These are phyloP conservation scores for Agonum fuliginosum DNA, from an alignment of 2,888 invertebrate species.

Conservation along the genomic window DNA sequence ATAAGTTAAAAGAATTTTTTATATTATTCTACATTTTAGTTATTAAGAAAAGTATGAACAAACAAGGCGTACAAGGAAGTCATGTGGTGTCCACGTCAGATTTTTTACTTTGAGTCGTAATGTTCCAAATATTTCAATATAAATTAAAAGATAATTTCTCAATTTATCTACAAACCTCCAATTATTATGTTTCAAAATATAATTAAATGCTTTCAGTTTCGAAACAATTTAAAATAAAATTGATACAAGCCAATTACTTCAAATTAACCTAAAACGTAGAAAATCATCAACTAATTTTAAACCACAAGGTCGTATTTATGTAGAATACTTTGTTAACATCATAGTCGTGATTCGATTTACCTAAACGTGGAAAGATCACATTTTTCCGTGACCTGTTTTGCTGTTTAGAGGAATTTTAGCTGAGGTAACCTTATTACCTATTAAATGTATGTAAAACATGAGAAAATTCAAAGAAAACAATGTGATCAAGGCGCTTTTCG, in stretches of 20 bases:
- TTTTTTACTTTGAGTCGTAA: background rate
- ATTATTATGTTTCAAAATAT: background rate
- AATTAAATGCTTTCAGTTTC: background rate
- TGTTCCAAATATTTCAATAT: too few species aligned
- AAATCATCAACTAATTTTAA: background rate
- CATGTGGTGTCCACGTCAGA: too few species aligned
- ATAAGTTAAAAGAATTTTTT: too few species aligned
- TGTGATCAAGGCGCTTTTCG: slow-evolving; percentile 7
- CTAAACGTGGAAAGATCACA: slow-evolving; percentile 4
- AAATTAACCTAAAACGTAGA: background rate
- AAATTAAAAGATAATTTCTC: background rate
- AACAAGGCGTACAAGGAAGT: too few species aligned
- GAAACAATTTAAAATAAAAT: background rate
- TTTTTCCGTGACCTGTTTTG: slow-evolving; percentile 32
- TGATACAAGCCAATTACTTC: background rate
- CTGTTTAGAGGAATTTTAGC: slow-evolving; percentile 1
- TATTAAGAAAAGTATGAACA: too few species aligned
- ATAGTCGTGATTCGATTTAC: too few species aligned
- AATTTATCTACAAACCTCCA: background rate
- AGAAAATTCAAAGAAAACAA: slow-evolving; percentile 7
- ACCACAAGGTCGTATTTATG: too few species aligned
- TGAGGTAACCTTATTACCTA: too few species aligned
- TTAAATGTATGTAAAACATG: slow-evolving; percentile 44
- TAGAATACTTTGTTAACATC: too few species aligned
- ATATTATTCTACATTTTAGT: too few species aligned